Conservation (phyloP, 2,113 vertebrate genomes). For the Amblyopsis rosae region DNA sequence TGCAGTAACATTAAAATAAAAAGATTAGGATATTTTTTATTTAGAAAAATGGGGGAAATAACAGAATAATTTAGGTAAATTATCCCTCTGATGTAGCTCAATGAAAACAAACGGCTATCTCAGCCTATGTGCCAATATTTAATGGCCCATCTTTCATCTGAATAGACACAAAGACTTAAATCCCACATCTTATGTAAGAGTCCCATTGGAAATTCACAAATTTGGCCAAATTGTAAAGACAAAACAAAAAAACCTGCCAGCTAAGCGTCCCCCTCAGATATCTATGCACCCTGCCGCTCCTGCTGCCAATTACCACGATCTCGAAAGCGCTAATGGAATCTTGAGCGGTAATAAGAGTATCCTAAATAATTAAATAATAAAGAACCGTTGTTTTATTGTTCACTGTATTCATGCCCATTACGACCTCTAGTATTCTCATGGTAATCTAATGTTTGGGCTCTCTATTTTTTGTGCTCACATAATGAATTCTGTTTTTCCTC, state of each 20-base stretch:
- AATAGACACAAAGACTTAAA: conserved; percentile 72
- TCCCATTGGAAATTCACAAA: conserved; percentile 65
- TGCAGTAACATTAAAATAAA: conserved; percentile 17
- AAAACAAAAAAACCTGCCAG: conserved; percentile 57
- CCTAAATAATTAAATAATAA: conserved; percentile 65
- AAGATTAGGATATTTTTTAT: conserved; percentile 27
- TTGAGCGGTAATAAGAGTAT: conserved; percentile 71
- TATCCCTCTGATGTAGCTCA: conserved; percentile 68
- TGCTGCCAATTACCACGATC: conserved; percentile 63
- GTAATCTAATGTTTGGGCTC: conserved; percentile 59
- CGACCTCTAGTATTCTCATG: conserved; percentile 71
- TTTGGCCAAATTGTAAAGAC: conserved; percentile 70
- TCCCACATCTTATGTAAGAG: conserved; percentile 64
- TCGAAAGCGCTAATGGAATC: conserved; percentile 73
- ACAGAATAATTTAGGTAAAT: conserved; percentile 73
- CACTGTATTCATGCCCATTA: conserved; percentile 63
- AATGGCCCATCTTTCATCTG: conserved; percentile 71
- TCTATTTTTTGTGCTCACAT: conserved; percentile 43
- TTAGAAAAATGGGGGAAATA: conserved; percentile 41
- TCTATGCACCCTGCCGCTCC: conserved; percentile 67
- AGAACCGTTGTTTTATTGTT: conserved; percentile 62
- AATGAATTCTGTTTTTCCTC: conserved; percentile 71
- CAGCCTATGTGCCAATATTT: conserved; percentile 47
- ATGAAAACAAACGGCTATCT: conserved; percentile 68
- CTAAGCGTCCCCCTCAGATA: conserved; percentile 61